Conservation (phyloP, 1,140 invertebrate species). For the Anadara kagoshimensis region DNA sequence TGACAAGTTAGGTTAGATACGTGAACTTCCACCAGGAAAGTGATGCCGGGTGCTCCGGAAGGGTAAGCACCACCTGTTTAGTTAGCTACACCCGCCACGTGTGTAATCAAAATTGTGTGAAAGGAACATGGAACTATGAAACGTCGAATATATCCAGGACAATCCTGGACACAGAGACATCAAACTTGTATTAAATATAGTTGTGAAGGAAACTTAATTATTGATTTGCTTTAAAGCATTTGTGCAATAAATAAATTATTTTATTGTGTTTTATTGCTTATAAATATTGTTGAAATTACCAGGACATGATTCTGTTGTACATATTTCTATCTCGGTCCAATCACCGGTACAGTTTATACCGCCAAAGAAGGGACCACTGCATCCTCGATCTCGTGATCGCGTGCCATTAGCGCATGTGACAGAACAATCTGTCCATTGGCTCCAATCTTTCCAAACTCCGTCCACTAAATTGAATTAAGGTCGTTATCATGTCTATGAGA, state of each 20-base stretch:
- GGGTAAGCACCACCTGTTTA: too few species aligned
- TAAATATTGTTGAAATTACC: conserved; percentile 7
- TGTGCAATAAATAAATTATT: background rate
- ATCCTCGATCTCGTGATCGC: conserved; percentile 77
- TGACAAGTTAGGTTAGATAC: too few species aligned
- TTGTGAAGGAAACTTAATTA: too few species aligned
- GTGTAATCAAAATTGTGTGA: too few species aligned
- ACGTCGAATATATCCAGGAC: too few species aligned
- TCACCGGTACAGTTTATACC: conserved; percentile 16
- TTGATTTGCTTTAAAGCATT: too few species aligned
- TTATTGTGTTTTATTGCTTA: background rate
- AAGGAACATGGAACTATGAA: too few species aligned
- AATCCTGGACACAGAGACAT: too few species aligned
- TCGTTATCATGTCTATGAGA: background rate
- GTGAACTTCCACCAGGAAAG: too few species aligned
- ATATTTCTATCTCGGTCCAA: conserved; percentile 2
- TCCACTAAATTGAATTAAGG: conserved; percentile 61
- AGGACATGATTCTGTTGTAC: conserved; percentile 19
- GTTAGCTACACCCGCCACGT: too few species aligned
- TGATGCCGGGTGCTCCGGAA: too few species aligned
- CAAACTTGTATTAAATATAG: too few species aligned
- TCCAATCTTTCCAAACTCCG: conserved; percentile 80
- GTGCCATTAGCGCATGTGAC: conserved; percentile 79
- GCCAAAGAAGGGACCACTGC: conserved; percentile 62
- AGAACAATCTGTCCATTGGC: conserved; percentile 79